Evolutionary conservation across 2,797 vertebrate genomes (phyloP).

Genomic region (Paratrypauchen microcephalus): DNA sequence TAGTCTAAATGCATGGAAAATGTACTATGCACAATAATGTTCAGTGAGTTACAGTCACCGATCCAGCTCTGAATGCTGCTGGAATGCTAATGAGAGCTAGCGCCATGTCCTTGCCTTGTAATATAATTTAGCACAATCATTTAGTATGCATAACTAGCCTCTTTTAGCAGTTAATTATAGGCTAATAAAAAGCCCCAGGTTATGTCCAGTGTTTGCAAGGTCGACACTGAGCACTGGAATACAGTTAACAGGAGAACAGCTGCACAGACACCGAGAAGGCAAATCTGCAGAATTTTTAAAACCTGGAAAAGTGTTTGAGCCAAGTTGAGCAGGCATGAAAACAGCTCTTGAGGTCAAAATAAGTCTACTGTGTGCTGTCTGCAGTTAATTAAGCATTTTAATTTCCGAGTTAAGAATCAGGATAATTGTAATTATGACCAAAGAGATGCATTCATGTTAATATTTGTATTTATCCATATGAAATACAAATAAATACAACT

Average conservation of each 20-base stretch:
- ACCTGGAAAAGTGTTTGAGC: background rate
- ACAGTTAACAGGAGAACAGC: background rate
- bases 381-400: too few species aligned
- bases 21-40: too few species aligned
- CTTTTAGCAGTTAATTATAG: background rate
- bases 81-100: background rate
- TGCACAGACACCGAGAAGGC: background rate
- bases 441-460: too few species aligned
- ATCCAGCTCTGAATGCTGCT: background rate
- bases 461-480: too few species aligned
- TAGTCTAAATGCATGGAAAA: too few species aligned
- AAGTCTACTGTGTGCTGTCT: too few species aligned
- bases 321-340: too few species aligned
- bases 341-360: too few species aligned
- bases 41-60: background rate
- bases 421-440: too few species aligned
- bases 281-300: background rate
- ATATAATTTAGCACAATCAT: background rate
- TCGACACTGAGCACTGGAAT: background rate
- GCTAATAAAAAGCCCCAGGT: constrained; percentile 3
- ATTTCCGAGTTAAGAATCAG: too few species aligned
- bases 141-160: background rate
- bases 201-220: background rate
- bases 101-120: background rate
- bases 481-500: too few species aligned